A percentile compares a stretch with the other conserved stretches of the same genome.
Evolutionary conservation across 1,140 invertebrate genomes (phyloP).

Genomic region (Trichonephila inaurata): DNA sequence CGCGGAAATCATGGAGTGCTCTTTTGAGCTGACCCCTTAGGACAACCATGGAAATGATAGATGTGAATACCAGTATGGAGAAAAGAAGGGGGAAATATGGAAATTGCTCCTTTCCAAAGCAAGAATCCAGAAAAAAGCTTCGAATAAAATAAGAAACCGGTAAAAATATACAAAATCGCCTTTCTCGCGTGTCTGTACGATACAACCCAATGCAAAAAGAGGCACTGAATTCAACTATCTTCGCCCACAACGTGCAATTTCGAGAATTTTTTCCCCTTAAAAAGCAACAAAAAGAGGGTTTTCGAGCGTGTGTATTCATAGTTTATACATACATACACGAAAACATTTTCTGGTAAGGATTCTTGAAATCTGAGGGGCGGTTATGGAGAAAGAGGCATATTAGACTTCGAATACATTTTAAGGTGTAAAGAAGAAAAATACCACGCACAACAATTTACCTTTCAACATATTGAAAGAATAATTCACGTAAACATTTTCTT

Average conservation of each 20-base stretch:
- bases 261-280: slow-evolving; percentile 42
- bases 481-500: background rate
- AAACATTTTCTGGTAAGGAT: slow-evolving; percentile 16
- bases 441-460: slow-evolving; percentile 28
- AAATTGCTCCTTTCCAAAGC: slow-evolving; percentile 61
- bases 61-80: slow-evolving; percentile 49
- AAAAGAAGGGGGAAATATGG: slow-evolving; percentile 50
- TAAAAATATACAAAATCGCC: slow-evolving; percentile 51
- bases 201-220: slow-evolving; percentile 50
- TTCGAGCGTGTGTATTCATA: slow-evolving; percentile 52
- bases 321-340: slow-evolving; percentile 43
- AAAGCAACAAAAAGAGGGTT: background rate
- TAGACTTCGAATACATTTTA: slow-evolving; percentile 18
- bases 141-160: slow-evolving; percentile 23
- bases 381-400: background rate
- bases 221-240: slow-evolving; percentile 56
- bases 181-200: slow-evolving; percentile 49
- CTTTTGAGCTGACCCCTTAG: slow-evolving; percentile 41
- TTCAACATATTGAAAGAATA: slow-evolving; percentile 4
- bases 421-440: slow-evolving; percentile 30
- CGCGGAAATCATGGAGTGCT: slow-evolving; percentile 4
- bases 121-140: slow-evolving; percentile 40
- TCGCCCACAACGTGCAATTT: slow-evolving; percentile 65
- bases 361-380: slow-evolving; percentile 28
- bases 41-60: slow-evolving; percentile 65